Conservation (phyloP, 2,797 vertebrate genomes). For the Okamejei kenojei region DNA sequence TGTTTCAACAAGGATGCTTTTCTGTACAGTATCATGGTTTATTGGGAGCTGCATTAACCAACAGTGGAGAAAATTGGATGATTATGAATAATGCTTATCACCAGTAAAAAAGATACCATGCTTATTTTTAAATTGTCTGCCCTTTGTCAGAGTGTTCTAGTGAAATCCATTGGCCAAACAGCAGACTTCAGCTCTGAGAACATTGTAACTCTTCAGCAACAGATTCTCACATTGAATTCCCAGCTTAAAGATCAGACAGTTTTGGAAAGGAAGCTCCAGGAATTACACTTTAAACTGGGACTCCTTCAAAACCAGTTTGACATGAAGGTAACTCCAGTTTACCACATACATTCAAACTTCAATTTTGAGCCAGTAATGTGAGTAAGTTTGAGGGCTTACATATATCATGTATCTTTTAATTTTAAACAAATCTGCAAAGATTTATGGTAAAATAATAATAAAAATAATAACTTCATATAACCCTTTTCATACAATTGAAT, state of each 20-base stretch:
- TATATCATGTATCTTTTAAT: background rate
- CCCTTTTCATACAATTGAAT: no score
- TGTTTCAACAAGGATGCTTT: no score
- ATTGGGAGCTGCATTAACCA: no score
- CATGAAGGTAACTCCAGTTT: constrained; percentile 55
- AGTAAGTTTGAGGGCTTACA: background rate
- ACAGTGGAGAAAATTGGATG: background rate
- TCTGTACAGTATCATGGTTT: no score
- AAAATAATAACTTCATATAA: background rate
- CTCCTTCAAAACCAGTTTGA: constrained; percentile 56
- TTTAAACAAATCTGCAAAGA: background rate
- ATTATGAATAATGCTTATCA: background rate
- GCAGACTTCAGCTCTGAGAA: constrained; percentile 47
- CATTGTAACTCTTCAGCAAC: constrained; percentile 49
- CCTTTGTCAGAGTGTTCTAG: background rate
- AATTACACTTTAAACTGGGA: constrained; percentile 42
- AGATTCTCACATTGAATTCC: constrained; percentile 53
- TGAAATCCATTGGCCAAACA: constrained; percentile 42
- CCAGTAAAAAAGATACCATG: background rate
- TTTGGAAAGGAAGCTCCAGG: background rate
- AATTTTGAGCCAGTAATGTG: background rate
- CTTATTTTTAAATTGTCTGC: background rate
- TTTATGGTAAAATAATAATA: background rate
- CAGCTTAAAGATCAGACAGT: constrained; percentile 55
- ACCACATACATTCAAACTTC: background rate